Percentiles rank a stretch among this genome's conserved stretches.
Conservation (phyloP, 2,797 vertebrate species). For the Lutjanus campechanus region DNA sequence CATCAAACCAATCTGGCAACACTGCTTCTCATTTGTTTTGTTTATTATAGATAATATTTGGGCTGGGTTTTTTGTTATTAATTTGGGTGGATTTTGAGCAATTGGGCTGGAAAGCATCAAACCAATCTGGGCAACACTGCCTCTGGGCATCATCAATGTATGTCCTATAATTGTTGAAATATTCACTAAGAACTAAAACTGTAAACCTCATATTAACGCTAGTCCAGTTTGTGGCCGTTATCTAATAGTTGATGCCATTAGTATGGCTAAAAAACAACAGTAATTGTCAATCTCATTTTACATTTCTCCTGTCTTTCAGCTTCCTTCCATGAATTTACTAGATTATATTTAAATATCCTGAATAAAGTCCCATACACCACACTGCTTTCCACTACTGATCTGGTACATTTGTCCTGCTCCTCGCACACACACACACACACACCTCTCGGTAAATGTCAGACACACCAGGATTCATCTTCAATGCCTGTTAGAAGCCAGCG, state of each 20-base stretch:
- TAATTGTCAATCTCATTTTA: neutral
- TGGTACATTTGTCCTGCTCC: neutral
- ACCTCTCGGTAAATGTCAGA: slow-evolving; percentile 58
- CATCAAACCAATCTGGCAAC: too few species aligned
- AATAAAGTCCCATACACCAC: neutral
- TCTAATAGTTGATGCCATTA: neutral
- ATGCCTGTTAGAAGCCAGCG: slow-evolving; percentile 29
- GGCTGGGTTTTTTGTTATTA: too few species aligned
- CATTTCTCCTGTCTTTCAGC: neutral
- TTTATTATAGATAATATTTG: too few species aligned
- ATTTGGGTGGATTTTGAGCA: too few species aligned
- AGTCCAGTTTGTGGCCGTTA: neutral
- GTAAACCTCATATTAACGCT: neutral
- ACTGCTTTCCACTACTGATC: slow-evolving; percentile 34
- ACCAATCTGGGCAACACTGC: too few species aligned
- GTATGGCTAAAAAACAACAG: neutral
- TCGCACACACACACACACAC: neutral
- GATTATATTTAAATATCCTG: slow-evolving; percentile 14
- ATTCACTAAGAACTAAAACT: neutral
- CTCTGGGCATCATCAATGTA: neutral
- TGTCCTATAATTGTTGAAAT: neutral
- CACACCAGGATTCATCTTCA: slow-evolving; percentile 50
- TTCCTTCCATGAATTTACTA: neutral
- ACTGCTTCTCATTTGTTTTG: too few species aligned
- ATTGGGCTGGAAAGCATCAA: too few species aligned